Evolutionary conservation across 2,888 invertebrate genomes (phyloP), one percentile per base, ranked within the genome.

Genomic region (Pristionchus entomophagus): DNA sequence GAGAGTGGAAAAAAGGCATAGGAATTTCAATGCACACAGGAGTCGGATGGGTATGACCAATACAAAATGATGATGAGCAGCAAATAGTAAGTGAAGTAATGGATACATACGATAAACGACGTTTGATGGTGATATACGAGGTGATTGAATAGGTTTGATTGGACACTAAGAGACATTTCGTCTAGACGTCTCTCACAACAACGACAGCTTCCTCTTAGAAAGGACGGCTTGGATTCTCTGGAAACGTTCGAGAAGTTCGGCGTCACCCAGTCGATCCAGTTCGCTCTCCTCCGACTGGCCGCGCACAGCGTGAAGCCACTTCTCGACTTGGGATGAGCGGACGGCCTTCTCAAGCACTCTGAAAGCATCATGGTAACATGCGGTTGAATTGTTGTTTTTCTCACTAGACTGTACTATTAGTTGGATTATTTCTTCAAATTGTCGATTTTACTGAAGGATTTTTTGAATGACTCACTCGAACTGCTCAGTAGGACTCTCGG

Each of bases 401-500:
- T n/a, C n/a, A n/a, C n/a, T n/a, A n/a, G n/a, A n/a, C n/a, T n/a
- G n/a, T n/a, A n/a, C n/a, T n/a, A n/a, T n/a, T n/a, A n/a, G n/a
- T n/a, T n/a, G n/a, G n/a, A n/a, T n/a, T 81, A 3, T 38, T 41
- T 38, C 38, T 38, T 69, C 17, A 22, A 35, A 59, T 8, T n/a
- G 22, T 5, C 17, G 22, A 51, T 3, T 17, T 38, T 77, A 62
- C 80, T n/a, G 84, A 65, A 69, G 41, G n/a, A 65, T 26, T 12
- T 19, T 14, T 12, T 14, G 8, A 45, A 41, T 10, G 29, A 86
- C 65, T 45, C 4, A 86, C 65, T 65, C 26, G 59, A 56, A 53
- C 56, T 88, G 88, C 51, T 86, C 78, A 5, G 62, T 35, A 17
- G 88, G 88, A n/a, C 84, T 32, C 53, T 77, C 35, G n/a, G 45